phyloP scores from a whole-genome alignment of 2,797 vertebrate species.

The Sandelia bainsii region DNA sequence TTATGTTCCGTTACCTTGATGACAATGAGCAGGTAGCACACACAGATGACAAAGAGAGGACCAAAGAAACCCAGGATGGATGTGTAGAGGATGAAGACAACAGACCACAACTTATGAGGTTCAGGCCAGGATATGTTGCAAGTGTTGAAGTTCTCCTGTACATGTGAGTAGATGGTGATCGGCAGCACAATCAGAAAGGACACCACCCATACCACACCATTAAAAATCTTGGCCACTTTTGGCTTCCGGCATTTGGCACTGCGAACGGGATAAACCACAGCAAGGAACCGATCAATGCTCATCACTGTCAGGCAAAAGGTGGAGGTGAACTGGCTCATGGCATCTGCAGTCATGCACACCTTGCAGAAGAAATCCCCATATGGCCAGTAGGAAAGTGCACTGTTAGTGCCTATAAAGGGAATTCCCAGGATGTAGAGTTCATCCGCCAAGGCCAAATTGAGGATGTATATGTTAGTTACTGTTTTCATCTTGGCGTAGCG shows the following conservation, averaged over 20 bases:
- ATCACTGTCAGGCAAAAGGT: conserved; percentile 95
- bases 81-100: conserved; percentile 93
- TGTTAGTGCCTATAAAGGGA: conserved; percentile 93
- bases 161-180: conserved; percentile 88
- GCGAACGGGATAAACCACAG: conserved; percentile 92
- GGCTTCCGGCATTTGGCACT: conserved; percentile 91
- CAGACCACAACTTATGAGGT: conserved; percentile 85
- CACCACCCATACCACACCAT: conserved; percentile 87
- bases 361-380: conserved; percentile 92
- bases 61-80: conserved; percentile 91
- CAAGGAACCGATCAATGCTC: conserved; percentile 96
- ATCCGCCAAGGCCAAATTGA: conserved; percentile 93
- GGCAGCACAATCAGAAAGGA: conserved; percentile 92
- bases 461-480: conserved; percentile 95
- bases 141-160: conserved; percentile 87
- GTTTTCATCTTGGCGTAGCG: conserved; percentile 95
- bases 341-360: conserved; percentile 90
- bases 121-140: conserved; percentile 97
- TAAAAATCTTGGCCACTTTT: conserved; percentile 89
- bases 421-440: conserved; percentile 94
- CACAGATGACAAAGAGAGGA: conserved; percentile 91
- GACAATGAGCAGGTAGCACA: conserved; percentile 95
- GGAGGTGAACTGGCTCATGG: conserved; percentile 95
- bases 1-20: conserved; percentile 84
- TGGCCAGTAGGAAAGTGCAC: conserved; percentile 92